Conservation (phyloP, 2,888 invertebrate species). For the Spatulosminthurus flaviceps region DNA sequence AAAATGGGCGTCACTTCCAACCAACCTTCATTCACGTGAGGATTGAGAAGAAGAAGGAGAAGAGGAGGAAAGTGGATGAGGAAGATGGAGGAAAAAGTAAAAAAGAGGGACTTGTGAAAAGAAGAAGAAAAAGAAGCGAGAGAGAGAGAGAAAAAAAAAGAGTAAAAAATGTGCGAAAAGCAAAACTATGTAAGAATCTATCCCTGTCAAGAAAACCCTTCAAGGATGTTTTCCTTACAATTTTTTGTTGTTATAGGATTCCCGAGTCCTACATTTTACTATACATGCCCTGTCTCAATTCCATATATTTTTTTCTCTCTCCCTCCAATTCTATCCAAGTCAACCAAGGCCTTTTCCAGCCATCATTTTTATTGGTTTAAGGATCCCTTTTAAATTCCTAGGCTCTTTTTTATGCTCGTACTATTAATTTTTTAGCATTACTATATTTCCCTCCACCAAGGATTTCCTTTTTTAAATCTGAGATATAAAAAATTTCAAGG, state of each 20-base stretch:
- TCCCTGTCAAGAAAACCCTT: conserved; percentile 57
- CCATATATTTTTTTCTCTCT: not conserved
- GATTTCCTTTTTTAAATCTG: too few relatives aligned
- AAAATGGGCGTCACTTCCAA: conserved; percentile 23
- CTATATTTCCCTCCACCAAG: too few relatives aligned
- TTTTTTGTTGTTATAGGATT: conserved; percentile 4
- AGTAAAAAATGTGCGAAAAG: conserved; percentile 61
- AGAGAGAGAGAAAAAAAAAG: conserved; percentile 33
- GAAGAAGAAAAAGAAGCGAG: conserved; percentile 48
- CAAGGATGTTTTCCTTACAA: conserved; percentile 19
- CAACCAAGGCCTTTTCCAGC: too few relatives aligned
- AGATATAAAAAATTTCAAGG: too few relatives aligned
- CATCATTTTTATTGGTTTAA: too few relatives aligned
- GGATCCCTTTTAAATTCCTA: too few relatives aligned
- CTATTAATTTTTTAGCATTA: too few relatives aligned
- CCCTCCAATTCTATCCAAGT: not conserved
- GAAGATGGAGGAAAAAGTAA: not conserved
- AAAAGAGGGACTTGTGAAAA: conserved; percentile 33
- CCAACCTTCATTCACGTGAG: conserved; percentile 4
- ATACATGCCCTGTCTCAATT: not conserved
- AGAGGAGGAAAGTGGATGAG: conserved; percentile 15
- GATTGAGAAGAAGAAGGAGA: not conserved
- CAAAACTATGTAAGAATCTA: conserved; percentile 63
- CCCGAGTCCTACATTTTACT: not conserved
- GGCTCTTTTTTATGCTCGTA: too few relatives aligned